Evolutionary conservation across 2,797 vertebrate species (phyloP).

Genomic region (Ataeniobius toweri): DNA sequence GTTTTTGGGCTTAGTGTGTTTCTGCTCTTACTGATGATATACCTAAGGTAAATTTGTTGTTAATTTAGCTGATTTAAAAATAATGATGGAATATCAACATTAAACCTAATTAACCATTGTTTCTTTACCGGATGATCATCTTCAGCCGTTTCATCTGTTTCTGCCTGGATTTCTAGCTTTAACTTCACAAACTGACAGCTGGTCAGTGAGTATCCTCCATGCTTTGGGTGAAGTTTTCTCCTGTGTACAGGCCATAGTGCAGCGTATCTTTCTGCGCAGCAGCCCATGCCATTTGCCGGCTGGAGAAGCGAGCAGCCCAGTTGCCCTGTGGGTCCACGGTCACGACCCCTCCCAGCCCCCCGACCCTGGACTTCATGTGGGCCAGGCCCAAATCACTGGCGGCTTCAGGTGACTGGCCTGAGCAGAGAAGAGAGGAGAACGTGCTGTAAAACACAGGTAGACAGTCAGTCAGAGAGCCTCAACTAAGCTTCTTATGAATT

Average conservation of each 20-base stretch:
- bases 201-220: slow-evolving; percentile 37
- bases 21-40: not conserved
- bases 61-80: not conserved
- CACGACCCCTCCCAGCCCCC: slow-evolving; percentile 86
- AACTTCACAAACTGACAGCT: not conserved
- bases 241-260: slow-evolving; percentile 79
- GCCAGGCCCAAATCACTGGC: slow-evolving; percentile 84
- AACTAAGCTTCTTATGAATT: too few species aligned
- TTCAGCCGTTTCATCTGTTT: not conserved
- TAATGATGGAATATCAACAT: not conserved
- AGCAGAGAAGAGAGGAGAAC: not conserved
- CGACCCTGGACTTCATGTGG: slow-evolving; percentile 87
- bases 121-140: not conserved
- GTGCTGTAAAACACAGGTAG: not conserved
- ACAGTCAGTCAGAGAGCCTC: too few species aligned
- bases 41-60: not conserved
- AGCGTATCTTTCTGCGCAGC: slow-evolving; percentile 82
- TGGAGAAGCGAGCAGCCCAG: slow-evolving; percentile 89
- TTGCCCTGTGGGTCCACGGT: slow-evolving; percentile 84
- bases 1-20: not conserved
- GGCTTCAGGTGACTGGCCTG: slow-evolving; percentile 85
- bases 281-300: slow-evolving; percentile 91
- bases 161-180: not conserved
- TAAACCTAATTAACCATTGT: not conserved
- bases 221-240: slow-evolving; percentile 73